Evolutionary conservation across 1,140 invertebrate genomes (phyloP), one percentile per base, ranked within the genome.

Genomic region (Nautilus pompilius): DNA sequence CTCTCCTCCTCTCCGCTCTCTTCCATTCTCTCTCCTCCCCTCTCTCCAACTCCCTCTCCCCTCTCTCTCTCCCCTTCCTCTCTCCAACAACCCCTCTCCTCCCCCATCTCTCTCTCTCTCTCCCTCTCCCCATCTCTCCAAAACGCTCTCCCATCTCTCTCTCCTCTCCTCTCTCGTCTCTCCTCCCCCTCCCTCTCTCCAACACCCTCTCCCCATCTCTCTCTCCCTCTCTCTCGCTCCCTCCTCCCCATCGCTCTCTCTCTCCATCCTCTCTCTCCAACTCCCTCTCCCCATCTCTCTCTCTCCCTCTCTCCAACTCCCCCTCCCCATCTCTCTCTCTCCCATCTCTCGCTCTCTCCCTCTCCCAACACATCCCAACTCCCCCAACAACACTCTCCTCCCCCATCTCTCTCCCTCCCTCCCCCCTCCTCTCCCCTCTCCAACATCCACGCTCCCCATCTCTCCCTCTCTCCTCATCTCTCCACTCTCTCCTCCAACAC

Each of bases 21-120:
- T 22, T 55, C 53, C 51, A 32, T 56, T 33, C 56, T 51, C 45
- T 34, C 30, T 34, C 45, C 53, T 57, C 28, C 22, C 24, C 29
- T 32, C 26, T 26, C 10, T 60, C 26, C 30, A 20, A n/a, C 17
- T 30, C 20, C 30, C n/a, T 34, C 17, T 30, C 41, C 36, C 28
- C 33, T 57, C 34, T 56, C 51, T 41, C 29, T 36, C 49, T 53
- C 48, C 51, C 59, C 51, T 48, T 29, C 59, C 22, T 54, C 46
- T 29, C 29, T 60, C 26, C 51, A 6, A 48, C 29, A 2, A 22
- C 58, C 28, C n/a, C 17, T 36, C 41, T 34, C 30, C 33, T 5
- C 24, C 49, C 24, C 48, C 54, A 45, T 54, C 59, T 33, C 41
- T 54, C 48, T 53, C 29, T 32, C 49, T 8, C 46, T 33, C 29